Percentiles rank a stretch among this genome's conserved stretches.
phyloP scores from a whole-genome alignment of 37 sponge, comb jelly and placozoan genomes.

The Beroe forskalii region DNA sequence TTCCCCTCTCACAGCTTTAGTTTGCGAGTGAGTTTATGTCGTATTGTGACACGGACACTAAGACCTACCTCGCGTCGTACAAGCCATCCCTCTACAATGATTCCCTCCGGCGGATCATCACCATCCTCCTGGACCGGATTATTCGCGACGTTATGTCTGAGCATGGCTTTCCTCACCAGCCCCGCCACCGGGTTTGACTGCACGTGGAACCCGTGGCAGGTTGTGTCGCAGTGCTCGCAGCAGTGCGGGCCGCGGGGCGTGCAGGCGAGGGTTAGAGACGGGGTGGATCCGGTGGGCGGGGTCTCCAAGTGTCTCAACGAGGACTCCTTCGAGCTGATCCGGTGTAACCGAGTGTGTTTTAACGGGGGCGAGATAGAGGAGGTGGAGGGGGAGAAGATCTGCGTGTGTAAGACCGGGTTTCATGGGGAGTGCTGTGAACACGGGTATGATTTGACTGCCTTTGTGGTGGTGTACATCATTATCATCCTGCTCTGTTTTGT shows the following conservation, averaged over 20 bases:
- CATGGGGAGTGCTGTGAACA: slow-evolving; percentile 43
- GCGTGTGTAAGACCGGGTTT: slow-evolving; percentile 28
- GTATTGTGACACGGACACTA: slow-evolving; percentile 5
- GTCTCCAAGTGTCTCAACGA: slow-evolving; percentile 5
- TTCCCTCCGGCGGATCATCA: slow-evolving; percentile 11
- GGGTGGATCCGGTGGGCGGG: background rate
- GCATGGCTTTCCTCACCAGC: background rate
- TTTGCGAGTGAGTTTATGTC: slow-evolving; percentile 40
- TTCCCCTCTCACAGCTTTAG: too few species aligned
- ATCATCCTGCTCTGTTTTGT: slow-evolving; percentile 59
- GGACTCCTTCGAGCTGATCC: background rate
- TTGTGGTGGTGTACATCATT: slow-evolving; percentile 26
- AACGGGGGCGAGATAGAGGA: slow-evolving; percentile 30
- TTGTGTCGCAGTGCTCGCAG: background rate
- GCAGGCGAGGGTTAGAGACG: slow-evolving; percentile 8
- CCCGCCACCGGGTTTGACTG: background rate
- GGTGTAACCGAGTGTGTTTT: slow-evolving; percentile 42
- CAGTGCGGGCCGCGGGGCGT: slow-evolving; percentile 34
- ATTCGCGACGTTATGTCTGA: slow-evolving; percentile 45
- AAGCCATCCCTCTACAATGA: slow-evolving; percentile 28
- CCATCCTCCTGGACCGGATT: slow-evolving; percentile 29
- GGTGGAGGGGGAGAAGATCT: slow-evolving; percentile 7
- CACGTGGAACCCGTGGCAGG: slow-evolving; percentile 51
- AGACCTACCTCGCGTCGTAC: background rate
- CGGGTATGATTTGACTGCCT: slow-evolving; percentile 5